These are phyloP conservation scores for Vultur gryphus DNA, from an alignment of 2,797 vertebrate genomes.

Conservation along the genomic window DNA sequence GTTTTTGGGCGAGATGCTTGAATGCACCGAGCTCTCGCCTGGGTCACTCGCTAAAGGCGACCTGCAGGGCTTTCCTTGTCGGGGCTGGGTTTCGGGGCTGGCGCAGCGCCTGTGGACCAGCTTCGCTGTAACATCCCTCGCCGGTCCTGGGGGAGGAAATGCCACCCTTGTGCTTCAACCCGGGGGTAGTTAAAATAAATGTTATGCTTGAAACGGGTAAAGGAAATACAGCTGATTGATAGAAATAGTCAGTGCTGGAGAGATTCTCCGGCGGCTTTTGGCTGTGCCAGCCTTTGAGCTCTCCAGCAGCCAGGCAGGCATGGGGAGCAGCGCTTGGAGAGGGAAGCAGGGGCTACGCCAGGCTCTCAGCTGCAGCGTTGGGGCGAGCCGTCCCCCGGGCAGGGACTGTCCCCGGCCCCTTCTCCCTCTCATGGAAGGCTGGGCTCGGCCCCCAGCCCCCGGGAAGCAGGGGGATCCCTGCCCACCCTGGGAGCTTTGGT, in stretches of 20 bases:
- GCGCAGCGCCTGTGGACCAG: accelerated
- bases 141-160: background rate
- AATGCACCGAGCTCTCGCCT: background rate
- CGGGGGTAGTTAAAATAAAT: background rate
- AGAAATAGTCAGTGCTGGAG: background rate
- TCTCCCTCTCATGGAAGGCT: background rate
- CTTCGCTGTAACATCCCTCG: background rate
- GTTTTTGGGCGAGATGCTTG: background rate
- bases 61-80: background rate
- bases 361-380: accelerated
- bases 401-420: background rate
- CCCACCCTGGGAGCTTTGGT: background rate
- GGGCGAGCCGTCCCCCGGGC: background rate
- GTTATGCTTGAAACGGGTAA: background rate
- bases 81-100: background rate
- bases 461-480: background rate
- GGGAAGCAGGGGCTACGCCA: background rate
- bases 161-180: background rate
- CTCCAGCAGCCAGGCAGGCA: background rate
- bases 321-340: background rate
- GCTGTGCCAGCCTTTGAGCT: background rate
- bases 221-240: background rate
- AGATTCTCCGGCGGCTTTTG: background rate
- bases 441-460: background rate
- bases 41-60: background rate